Evolutionary conservation across 2,797 vertebrate species (phyloP).

Genomic region (Hemitrygon akajei): DNA sequence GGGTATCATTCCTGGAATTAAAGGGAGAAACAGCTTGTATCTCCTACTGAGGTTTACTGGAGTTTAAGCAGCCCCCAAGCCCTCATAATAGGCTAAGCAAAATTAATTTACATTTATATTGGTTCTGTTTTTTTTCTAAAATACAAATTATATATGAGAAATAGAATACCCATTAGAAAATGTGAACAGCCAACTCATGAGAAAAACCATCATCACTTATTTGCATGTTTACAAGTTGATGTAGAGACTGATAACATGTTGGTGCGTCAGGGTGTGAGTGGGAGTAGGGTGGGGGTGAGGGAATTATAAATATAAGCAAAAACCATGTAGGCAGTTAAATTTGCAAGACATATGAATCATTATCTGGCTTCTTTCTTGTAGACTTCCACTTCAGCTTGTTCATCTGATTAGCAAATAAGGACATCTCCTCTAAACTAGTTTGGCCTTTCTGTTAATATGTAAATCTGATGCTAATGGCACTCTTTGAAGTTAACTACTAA

Average conservation of each 20-base stretch:
- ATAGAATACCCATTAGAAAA: neutral
- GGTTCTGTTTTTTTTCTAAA: neutral
- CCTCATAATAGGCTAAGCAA: neutral
- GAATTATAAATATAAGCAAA: neutral
- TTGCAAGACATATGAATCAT: neutral
- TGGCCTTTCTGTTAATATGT: neutral
- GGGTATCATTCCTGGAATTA: neutral
- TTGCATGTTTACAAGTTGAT: neutral
- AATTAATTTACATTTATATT: conserved; percentile 23
- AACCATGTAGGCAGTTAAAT: neutral
- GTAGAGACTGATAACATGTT: neutral
- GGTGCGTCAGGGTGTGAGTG: too few relatives aligned
- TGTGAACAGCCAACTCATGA: neutral
- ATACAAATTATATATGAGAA: neutral
- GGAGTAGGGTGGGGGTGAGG: neutral
- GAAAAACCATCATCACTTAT: neutral
- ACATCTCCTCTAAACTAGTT: too few relatives aligned
- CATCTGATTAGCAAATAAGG: neutral
- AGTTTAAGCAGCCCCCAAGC: neutral
- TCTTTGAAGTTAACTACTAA: neutral
- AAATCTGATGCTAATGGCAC: neutral
- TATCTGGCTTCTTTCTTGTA: neutral
- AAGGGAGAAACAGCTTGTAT: neutral
- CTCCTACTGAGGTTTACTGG: neutral
- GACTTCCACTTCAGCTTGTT: neutral